Evolutionary conservation across 2,113 vertebrate genomes (phyloP).

Genomic region (Turnix velox): DNA sequence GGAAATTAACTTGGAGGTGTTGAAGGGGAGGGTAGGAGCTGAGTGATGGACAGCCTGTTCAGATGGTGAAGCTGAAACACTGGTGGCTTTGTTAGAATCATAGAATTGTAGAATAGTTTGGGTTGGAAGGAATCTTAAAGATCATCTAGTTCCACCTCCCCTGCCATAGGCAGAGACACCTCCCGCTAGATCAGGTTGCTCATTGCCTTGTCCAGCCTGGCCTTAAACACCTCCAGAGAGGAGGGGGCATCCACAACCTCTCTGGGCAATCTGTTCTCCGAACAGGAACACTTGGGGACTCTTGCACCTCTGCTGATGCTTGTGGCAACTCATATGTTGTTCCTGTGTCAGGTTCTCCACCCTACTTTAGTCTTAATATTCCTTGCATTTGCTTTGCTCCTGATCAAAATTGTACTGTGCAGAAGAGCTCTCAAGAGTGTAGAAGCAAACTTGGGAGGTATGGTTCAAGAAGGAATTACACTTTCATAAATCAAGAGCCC

Average conservation of each 20-base stretch:
- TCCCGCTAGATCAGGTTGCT: too few relatives aligned
- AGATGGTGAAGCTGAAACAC: not conserved
- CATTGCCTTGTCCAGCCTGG: too few relatives aligned
- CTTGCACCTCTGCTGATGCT: not conserved
- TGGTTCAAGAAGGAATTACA: not conserved
- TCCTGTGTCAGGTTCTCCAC: not conserved
- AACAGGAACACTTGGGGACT: not conserved
- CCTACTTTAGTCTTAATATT: not conserved
- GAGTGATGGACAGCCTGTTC: not conserved
- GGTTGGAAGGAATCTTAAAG: too few relatives aligned
- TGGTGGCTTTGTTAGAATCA: conserved; percentile 7
- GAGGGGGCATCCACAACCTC: too few relatives aligned
- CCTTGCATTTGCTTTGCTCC: not conserved
- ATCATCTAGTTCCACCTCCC: too few relatives aligned
- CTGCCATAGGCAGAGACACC: too few relatives aligned
- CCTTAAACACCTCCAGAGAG: too few relatives aligned
- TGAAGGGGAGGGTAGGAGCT: not conserved
- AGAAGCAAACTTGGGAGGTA: not conserved
- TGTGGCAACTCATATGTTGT: not conserved
- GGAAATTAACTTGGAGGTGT: conserved; percentile 33
- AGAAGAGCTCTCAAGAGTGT: not conserved
- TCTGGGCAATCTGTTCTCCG: too few relatives aligned
- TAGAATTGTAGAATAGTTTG: too few relatives aligned
- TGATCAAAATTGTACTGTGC: not conserved
- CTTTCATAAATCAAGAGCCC: not conserved